Percentiles rank a stretch among this genome's conserved stretches.
Conservation (phyloP, 2,888 invertebrate genomes). For the Plagodis dolabraria region DNA sequence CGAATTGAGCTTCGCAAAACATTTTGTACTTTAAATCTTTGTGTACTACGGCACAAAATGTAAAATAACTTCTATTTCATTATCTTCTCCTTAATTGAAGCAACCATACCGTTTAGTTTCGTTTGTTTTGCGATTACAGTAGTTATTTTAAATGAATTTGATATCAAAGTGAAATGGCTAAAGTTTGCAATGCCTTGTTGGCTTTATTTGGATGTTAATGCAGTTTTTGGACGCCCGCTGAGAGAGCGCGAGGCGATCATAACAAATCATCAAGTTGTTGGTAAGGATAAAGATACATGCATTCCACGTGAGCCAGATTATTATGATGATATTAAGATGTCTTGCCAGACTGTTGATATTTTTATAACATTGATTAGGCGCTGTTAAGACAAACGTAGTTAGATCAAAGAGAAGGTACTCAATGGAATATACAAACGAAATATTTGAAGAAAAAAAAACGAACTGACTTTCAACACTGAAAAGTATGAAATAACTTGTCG, state of each 20-base stretch:
- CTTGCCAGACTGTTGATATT: no score
- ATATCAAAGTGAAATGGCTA: slow-evolving; percentile 43
- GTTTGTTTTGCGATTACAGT: slow-evolving; percentile 75
- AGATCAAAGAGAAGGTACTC: no score
- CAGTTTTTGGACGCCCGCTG: slow-evolving; percentile 76
- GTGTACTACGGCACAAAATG: slow-evolving; percentile 41
- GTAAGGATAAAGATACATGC: slow-evolving; percentile 49
- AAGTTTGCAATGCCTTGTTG: slow-evolving; percentile 50
- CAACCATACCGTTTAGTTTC: slow-evolving; percentile 72
- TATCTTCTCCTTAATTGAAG: slow-evolving; percentile 76
- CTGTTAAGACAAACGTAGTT: no score
- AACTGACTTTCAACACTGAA: no score
- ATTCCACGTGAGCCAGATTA: not conserved
- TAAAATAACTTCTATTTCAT: slow-evolving; percentile 48
- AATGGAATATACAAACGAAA: no score
- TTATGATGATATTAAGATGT: no score
- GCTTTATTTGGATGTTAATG: slow-evolving; percentile 53
- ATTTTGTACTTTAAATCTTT: slow-evolving; percentile 43
- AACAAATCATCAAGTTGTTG: slow-evolving; percentile 75
- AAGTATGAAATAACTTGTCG: no score
- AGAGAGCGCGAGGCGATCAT: slow-evolving; percentile 72
- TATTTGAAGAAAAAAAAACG: no score
- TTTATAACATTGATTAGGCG: no score
- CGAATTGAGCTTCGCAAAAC: slow-evolving; percentile 37
- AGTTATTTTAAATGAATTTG: slow-evolving; percentile 41